Percentiles rank a stretch among this genome's conserved stretches.
Conservation (phyloP, 2,113 vertebrate species). For the Cavia aperea region DNA sequence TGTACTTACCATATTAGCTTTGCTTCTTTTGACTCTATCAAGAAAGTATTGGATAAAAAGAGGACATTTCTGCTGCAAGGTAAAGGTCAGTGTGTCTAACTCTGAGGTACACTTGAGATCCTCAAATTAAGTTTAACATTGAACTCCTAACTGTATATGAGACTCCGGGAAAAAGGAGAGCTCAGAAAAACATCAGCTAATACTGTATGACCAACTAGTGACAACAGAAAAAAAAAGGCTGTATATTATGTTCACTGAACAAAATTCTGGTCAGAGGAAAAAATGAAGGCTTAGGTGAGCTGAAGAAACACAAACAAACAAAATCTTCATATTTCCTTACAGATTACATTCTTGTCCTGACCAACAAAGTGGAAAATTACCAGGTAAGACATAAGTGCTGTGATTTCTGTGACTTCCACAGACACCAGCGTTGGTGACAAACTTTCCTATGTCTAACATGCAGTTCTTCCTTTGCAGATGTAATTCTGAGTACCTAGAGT, state of each 20-base stretch:
- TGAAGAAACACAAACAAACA: not conserved
- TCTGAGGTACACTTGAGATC: not conserved
- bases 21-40: not conserved
- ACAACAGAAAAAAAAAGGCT: not conserved
- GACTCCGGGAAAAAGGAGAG: not conserved
- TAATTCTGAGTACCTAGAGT: slow-evolving; percentile 73
- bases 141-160: not conserved
- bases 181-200: not conserved
- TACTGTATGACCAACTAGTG: not conserved
- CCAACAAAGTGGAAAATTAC: not conserved
- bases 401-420: slow-evolving; percentile 39
- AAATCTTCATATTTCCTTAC: not conserved
- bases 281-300: not conserved
- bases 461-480: slow-evolving; percentile 66
- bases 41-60: not conserved
- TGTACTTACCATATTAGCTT: not conserved
- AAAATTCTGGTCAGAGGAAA: not conserved
- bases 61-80: not conserved
- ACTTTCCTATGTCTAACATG: slow-evolving; percentile 68
- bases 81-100: not conserved
- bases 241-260: not conserved
- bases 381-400: not conserved
- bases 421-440: slow-evolving; percentile 55
- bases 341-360: not conserved
- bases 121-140: not conserved